Conservation (phyloP, 2,113 vertebrate species). For the human (Homo sapiens) region GRCh38 chr12:59737501-59738000, state of each 20-base stretch:
- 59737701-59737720: background rate
- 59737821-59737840: background rate
- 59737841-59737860: background rate
- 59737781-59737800: background rate
- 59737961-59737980: background rate
- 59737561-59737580: background rate
- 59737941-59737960: background rate
- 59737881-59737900: background rate
- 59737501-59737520: background rate
- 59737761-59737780: background rate
- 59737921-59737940: background rate
- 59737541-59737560: background rate
- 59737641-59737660: background rate
- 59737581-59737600: background rate
- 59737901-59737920: background rate
- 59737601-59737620: background rate
- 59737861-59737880: background rate
- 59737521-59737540: background rate
- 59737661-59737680: background rate
- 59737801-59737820: background rate
- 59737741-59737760: background rate
- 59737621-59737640: background rate
- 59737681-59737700: background rate
- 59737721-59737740: too few relatives aligned
- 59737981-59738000: background rate